Base-by-base conservation (phyloP, 2,888 invertebrate genomes). In the Catocala sponsa region DNA sequence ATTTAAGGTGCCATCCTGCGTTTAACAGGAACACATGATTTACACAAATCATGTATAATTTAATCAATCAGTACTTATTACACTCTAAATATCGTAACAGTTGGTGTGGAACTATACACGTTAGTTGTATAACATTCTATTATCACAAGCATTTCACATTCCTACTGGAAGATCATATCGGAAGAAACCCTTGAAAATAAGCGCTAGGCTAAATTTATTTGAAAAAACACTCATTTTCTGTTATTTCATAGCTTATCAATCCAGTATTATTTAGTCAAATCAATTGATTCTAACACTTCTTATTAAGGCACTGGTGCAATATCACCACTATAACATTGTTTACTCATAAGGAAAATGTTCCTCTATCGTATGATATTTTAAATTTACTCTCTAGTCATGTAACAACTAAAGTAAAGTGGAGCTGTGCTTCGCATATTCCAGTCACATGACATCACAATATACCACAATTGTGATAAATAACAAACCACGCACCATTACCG, bases 371-470 rank as follows among this genome's bases (percentile, higher is more conserved):
- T 11, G 44, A 46, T 48, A 53, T 35, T 59, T 53, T 64, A 73
- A 58, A 59, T 63, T 60, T 58, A 71, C 32, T 71, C 38, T 74
- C 74, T 74, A 74, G 78, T 74, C 78, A 77, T 59, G 54, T 65
- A 51, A 57, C 61, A 62, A 64, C 72, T 62, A 63, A 56, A 62
- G 55, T 59, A 43, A 41, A 58, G 48, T 35, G 33, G 44, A 49
- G 12, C 32, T 70, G 60, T 58, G 57, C 56, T 76, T 53, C 13
- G 59, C 59, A 60, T 70, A 63, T 35, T 41, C 33, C 42, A 57
- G 43, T n/a, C 25, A 15, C 50, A 61, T 51, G 32, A 15, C 50
- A 61, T 51, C 49, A 48, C 51, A 61, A 70, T 59, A 25, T 48
- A 57, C 12, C 38, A 15, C 41, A 50, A 47, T 60, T 58, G 60